Base-by-base conservation (phyloP, 2,113 vertebrate species). In the Sturnus vulgaris region DNA sequence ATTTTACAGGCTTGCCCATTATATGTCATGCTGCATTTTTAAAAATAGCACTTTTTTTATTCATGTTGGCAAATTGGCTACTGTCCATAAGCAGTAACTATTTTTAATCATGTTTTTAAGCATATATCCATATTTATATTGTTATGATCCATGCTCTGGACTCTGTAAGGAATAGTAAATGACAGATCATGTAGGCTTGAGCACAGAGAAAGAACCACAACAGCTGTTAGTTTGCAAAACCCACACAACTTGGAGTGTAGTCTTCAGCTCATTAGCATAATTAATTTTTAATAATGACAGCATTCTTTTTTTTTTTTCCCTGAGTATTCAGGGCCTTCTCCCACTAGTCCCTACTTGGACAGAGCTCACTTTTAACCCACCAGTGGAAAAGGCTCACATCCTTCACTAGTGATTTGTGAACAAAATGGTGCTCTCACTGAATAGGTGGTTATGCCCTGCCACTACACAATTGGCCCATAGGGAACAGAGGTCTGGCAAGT, bases 201-300 rank as follows among this genome's bases (percentile, higher is more conserved):
- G 86, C 3, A 7, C 30, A 78, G 59, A 90, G 66, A 33, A 83
- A 78, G 77, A 94, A 76, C 49, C 1, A 3, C 53, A 96, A 93
- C 90, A 96, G 92, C 90, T 96, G 90, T 95, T 97, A 60, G 82
- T 70, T 88, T 83, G 70, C 80, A 94, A 76, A 82, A 90, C 3
- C 69, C 56, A 70, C 79, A 76, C 64, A 87, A 89, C 42, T 94
- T 72, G 53, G 69, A 93, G 57, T 55, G 19, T 61, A 95, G 76
- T 92, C 46, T 83, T 94, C 49, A 75, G 60, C 64, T 95, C 84
- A 93, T 97, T 92, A 86, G 47, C 82, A 87, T 95, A 93, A 95
- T 88, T 94, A 96, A 94, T 93, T 95, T 96, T 96, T 93, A 93
- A 93, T 96, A 95, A 96, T 55, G 72, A 92, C 94, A 93, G 57